Percentiles rank a stretch among this genome's conserved stretches.
phyloP scores from a whole-genome alignment of 2,113 vertebrate species.

The Cavia porcellus region DNA sequence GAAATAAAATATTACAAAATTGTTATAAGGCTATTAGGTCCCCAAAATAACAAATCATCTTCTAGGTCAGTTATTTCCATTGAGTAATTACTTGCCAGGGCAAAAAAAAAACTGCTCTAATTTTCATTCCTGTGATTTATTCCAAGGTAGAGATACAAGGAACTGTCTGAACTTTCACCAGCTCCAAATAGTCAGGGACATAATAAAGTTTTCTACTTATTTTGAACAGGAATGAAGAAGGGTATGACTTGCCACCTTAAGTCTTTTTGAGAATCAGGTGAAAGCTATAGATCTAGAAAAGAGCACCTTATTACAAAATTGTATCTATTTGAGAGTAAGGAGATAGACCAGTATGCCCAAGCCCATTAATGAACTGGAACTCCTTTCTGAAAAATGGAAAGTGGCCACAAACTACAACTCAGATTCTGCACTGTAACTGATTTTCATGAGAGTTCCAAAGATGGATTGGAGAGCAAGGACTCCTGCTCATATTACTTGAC shows the following conservation, averaged over 20 bases:
- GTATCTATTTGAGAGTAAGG: not conserved
- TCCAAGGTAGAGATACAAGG: not conserved
- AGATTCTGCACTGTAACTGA: slow-evolving; percentile 2
- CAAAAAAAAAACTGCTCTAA: not conserved
- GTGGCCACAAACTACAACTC: not conserved
- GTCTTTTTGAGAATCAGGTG: not conserved
- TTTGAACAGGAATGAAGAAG: not conserved
- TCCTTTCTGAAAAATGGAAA: slow-evolving; percentile 27
- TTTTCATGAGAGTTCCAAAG: slow-evolving; percentile 53
- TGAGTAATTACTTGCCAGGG: not conserved
- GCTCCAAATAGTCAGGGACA: not conserved
- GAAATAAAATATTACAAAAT: slow-evolving; percentile 43
- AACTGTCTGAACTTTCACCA: not conserved
- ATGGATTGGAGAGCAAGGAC: not conserved
- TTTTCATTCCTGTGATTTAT: slow-evolving; percentile 17
- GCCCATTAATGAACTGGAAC: not conserved
- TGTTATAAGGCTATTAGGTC: not conserved
- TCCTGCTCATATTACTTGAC: not conserved
- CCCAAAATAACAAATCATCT: not conserved
- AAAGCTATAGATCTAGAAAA: slow-evolving; percentile 5
- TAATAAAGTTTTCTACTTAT: slow-evolving; percentile 11
- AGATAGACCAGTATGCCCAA: not conserved
- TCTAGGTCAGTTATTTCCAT: slow-evolving; percentile 18
- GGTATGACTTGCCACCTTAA: slow-evolving; percentile 11
- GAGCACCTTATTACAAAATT: not conserved